Evolutionary conservation across 2,797 vertebrate species (phyloP).

Genomic region (Allobates femoralis): DNA sequence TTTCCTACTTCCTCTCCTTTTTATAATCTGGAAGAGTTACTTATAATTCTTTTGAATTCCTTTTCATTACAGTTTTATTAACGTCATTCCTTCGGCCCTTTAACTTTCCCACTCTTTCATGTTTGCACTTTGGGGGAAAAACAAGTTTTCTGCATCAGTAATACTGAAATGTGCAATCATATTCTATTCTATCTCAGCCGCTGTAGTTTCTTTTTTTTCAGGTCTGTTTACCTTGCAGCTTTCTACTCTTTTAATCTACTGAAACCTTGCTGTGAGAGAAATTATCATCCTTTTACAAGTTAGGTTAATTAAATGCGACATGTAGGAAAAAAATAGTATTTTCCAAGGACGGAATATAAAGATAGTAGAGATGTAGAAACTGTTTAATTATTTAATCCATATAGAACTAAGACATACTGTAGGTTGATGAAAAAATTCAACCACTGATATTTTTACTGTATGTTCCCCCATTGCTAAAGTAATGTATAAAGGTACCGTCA

Average conservation of each 20-base stretch:
- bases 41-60: slow-evolving; percentile 8
- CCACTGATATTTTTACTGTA: neutral
- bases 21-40: neutral
- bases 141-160: slow-evolving; percentile 31
- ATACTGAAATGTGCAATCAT: slow-evolving; percentile 18
- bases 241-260: slow-evolving; percentile 46
- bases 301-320: slow-evolving; percentile 54
- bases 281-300: slow-evolving; percentile 50
- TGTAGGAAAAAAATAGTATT: slow-evolving; percentile 25
- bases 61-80: neutral
- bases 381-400: slow-evolving; percentile 9
- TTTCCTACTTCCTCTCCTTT: neutral
- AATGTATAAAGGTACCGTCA: no score
- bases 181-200: slow-evolving; percentile 1
- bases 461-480: no score
- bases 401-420: neutral
- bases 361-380: slow-evolving; percentile 15
- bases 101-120: slow-evolving; percentile 32
- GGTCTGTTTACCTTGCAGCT: slow-evolving; percentile 54
- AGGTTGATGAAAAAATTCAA: neutral
- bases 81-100: neutral
- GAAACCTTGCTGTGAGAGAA: slow-evolving; percentile 54
- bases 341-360: slow-evolving; percentile 19
- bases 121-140: slow-evolving; percentile 21
- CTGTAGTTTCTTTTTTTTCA: slow-evolving; percentile 31